These are phyloP conservation scores for Esperia sulphurella DNA, from an alignment of 2,888 invertebrate genomes.

Conservation along the genomic window DNA sequence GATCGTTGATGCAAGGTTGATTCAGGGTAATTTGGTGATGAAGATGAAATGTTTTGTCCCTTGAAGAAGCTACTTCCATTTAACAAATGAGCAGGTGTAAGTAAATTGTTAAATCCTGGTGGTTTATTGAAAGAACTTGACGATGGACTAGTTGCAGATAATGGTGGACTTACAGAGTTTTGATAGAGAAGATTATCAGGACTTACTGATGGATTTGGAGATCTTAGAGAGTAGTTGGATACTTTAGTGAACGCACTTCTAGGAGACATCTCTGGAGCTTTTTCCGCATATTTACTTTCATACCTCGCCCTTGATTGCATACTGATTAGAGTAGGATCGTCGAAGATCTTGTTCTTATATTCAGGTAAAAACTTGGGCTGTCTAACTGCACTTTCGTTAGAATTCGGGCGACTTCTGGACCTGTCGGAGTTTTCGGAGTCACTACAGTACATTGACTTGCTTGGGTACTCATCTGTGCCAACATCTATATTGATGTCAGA, in stretches of 20 bases:
- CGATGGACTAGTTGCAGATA: constrained; percentile 79
- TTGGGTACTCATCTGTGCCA: constrained; percentile 73
- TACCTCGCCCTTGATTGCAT: constrained; percentile 75
- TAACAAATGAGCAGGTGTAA: constrained; percentile 67
- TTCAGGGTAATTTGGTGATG: constrained; percentile 72
- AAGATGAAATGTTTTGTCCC: constrained; percentile 62
- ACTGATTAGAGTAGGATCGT: constrained; percentile 76
- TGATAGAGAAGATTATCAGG: constrained; percentile 89
- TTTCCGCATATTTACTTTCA: constrained; percentile 66
- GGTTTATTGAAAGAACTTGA: constrained; percentile 54
- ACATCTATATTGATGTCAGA: constrained; percentile 74
- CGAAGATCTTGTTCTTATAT: constrained; percentile 80
- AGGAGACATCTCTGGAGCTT: constrained; percentile 72
- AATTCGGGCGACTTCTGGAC: constrained; percentile 72
- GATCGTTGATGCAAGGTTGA: constrained; percentile 39
- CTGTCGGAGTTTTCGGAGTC: constrained; percentile 73
- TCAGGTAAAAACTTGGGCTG: constrained; percentile 73
- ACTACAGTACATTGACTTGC: constrained; percentile 68
- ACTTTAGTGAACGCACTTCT: constrained; percentile 94
- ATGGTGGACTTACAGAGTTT: constrained; percentile 87
- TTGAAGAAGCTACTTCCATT: constrained; percentile 78
- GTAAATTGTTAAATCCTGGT: constrained; percentile 56
- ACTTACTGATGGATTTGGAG: constrained; percentile 86
- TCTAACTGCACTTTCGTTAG: constrained; percentile 75
- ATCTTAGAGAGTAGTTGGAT: constrained; percentile 69